Base-by-base conservation (phyloP, 2,797 vertebrate genomes). In the Macropodus opercularis region DNA sequence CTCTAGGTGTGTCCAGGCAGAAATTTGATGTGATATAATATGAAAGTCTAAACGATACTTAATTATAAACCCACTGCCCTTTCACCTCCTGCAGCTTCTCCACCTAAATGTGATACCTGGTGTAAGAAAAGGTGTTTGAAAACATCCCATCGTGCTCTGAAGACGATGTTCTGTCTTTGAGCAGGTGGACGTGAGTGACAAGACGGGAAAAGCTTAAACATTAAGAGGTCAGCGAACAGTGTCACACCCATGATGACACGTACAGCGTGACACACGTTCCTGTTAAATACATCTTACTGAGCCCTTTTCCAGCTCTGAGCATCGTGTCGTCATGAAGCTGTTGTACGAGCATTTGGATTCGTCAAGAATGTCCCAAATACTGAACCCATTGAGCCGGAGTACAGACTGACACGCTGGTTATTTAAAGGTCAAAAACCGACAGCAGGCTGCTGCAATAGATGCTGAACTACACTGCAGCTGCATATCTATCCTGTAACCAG, bases 321-420 rank as follows among this genome's bases (percentile, higher is more conserved):
- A n/a, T n/a, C n/a, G n/a, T n/a, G n/a, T n/a, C n/a, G n/a, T n/a
- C n/a, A n/a, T n/a, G n/a, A n/a, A n/a, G n/a, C n/a, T n/a, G n/a
- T n/a, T n/a, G n/a, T n/a, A n/a, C n/a, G n/a, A n/a, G n/a, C n/a
- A n/a, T n/a, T n/a, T n/a, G n/a, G n/a, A n/a, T n/a, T n/a, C n/a
- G n/a, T 47, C 36, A 55, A 44, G 23, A 59, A 65, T 17, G 39
- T 66, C n/a, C n/a, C 6, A 36, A 17, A 36, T n/a, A 51, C 32
- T 39, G 43, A 46, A 18, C 3, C 39, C 26, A 24, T 0, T 27
- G 17, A 44, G 38, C 34, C 18, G 38, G 31, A 51, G 50, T 14
- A 26, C 49, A 35, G 32, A 36, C 39, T 49, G 34, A 22, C 24
- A 67, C 43, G 80, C 79, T 80, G 80, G 77, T 82, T 27, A 79